Percentiles rank a stretch among this genome's conserved stretches.
Evolutionary conservation across 1,140 invertebrate genomes (phyloP).

Genomic region (Amyelois transitella): DNA sequence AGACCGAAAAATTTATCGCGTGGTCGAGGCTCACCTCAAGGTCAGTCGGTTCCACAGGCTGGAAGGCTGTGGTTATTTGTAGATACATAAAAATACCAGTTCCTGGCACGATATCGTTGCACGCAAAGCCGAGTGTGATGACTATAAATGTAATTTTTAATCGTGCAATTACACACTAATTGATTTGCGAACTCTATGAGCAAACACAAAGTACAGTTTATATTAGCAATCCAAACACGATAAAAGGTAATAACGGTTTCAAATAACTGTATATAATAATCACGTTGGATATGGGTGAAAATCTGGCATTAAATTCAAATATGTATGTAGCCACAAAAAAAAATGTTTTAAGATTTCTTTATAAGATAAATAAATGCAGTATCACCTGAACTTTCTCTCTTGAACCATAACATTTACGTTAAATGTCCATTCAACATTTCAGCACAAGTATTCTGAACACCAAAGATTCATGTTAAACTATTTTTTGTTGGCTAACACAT

Average conservation of each 20-base stretch:
- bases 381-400: too few species aligned
- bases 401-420: too few species aligned
- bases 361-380: too few species aligned
- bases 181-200: not conserved
- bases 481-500: too few species aligned
- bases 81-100: constrained; percentile 18
- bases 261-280: not conserved
- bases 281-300: not conserved
- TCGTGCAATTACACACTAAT: not conserved
- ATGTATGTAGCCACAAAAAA: too few species aligned
- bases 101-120: constrained; percentile 1
- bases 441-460: too few species aligned
- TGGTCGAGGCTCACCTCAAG: constrained; percentile 37
- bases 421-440: too few species aligned
- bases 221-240: not conserved
- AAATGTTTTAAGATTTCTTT: too few species aligned
- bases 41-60: constrained; percentile 21
- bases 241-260: not conserved
- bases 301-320: too few species aligned
- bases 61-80: constrained; percentile 23
- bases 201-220: not conserved
- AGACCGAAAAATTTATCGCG: constrained; percentile 30
- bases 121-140: not conserved
- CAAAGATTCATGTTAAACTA: too few species aligned
- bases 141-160: not conserved